Evolutionary conservation across 2,888 invertebrate genomes (phyloP).

Genomic region (Caenorhabditis sp.): DNA sequence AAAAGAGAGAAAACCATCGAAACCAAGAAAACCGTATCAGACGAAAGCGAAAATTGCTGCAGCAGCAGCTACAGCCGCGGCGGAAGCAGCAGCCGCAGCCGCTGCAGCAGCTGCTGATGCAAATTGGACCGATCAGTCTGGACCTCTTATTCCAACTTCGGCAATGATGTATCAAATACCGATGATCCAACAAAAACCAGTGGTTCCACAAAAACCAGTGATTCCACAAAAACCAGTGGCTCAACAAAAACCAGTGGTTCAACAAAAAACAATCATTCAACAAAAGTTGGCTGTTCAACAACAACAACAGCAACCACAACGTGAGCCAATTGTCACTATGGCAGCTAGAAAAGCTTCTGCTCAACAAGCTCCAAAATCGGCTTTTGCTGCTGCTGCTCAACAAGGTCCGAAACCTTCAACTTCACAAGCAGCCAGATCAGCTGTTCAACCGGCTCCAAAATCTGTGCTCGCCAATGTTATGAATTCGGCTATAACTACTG

Average conservation of each 20-base stretch:
- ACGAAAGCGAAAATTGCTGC: neutral
- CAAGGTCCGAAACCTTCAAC: neutral
- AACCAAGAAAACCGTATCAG: conserved; percentile 1
- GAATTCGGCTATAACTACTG: neutral
- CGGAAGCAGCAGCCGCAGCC: neutral
- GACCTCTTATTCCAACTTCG: neutral
- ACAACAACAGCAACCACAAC: neutral
- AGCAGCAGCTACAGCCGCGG: neutral
- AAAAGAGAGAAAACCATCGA: neutral
- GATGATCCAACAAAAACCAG: neutral
- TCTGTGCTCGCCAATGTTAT: neutral
- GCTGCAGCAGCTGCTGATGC: neutral
- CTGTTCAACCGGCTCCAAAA: neutral
- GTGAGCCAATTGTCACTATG: neutral
- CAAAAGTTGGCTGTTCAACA: neutral
- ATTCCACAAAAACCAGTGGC: neutral
- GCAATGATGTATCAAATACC: neutral
- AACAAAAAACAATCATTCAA: neutral
- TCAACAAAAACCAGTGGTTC: neutral
- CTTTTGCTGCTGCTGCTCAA: neutral
- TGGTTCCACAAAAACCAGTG: neutral
- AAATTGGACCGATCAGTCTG: neutral
- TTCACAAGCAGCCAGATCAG: neutral
- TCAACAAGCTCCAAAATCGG: neutral
- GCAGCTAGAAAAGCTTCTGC: neutral